phyloP scores from a whole-genome alignment of 2,113 vertebrate species.

The Alethe castanea region DNA sequence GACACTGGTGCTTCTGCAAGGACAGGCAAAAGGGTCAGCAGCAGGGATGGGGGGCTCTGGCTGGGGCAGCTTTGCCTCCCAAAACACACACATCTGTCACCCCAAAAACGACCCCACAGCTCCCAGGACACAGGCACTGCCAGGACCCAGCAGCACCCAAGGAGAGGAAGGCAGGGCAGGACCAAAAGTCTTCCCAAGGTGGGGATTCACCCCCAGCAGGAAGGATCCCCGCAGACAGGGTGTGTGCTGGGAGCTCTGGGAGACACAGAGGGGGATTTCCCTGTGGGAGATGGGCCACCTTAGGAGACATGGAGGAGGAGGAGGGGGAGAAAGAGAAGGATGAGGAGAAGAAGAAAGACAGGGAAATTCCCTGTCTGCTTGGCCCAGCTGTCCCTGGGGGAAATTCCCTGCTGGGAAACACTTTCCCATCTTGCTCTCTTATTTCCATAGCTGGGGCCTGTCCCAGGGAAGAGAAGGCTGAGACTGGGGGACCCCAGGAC shows the following conservation, averaged over 20 bases:
- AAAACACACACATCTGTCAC: background rate
- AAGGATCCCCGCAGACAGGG: background rate
- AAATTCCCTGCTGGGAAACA: slow-evolving; percentile 27
- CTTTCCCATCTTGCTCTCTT: background rate
- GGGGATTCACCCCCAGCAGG: background rate
- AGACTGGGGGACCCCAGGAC: background rate
- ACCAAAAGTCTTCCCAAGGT: background rate
- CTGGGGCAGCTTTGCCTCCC: background rate
- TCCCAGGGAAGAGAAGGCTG: background rate
- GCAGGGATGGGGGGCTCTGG: background rate
- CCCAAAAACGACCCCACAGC: fast-evolving
- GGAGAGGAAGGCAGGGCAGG: fast-evolving
- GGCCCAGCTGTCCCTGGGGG: background rate
- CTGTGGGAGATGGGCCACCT: background rate
- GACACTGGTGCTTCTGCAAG: fast-evolving
- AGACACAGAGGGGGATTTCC: slow-evolving; percentile 8
- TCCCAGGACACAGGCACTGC: fast-evolving
- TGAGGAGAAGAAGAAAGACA: background rate
- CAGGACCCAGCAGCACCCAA: fast-evolving
- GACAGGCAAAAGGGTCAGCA: background rate
- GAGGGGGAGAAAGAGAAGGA: background rate
- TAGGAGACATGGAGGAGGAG: background rate
- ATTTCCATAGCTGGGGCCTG: background rate
- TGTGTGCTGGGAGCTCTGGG: background rate
- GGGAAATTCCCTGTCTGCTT: slow-evolving; percentile 14